Evolutionary conservation across 2,113 vertebrate genomes (phyloP).

Genomic region (Psephotus haematonotus): DNA sequence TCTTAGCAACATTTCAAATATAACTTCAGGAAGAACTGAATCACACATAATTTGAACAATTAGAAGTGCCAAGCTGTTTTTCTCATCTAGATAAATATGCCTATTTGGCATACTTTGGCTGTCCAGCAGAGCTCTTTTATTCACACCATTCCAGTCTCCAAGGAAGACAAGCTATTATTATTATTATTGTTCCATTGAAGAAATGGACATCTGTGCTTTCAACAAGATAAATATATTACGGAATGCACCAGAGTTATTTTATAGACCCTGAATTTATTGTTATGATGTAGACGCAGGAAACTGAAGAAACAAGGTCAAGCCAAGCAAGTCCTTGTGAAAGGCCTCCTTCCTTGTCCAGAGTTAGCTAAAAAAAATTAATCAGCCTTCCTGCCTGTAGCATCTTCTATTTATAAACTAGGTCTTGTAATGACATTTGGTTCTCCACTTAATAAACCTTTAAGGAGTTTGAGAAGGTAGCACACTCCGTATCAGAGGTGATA

Average conservation of each 20-base stretch:
- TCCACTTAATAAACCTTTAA: not conserved
- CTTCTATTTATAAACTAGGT: not conserved
- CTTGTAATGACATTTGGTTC: not conserved
- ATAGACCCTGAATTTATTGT: constrained; percentile 21
- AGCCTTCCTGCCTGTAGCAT: not conserved
- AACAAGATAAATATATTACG: constrained; percentile 35
- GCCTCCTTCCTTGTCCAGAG: not conserved
- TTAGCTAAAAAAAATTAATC: not conserved
- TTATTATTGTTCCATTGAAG: not conserved
- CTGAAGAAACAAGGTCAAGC: not conserved
- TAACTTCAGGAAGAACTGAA: constrained; percentile 57
- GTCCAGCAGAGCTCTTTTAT: constrained; percentile 51
- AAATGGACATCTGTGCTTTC: constrained; percentile 25
- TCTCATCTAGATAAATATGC: constrained; percentile 45
- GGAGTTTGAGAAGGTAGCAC: not conserved
- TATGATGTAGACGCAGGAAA: not conserved
- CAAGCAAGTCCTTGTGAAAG: not conserved
- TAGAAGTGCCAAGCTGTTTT: constrained; percentile 57
- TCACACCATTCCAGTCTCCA: constrained; percentile 14
- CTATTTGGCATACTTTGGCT: constrained; percentile 45
- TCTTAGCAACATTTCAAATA: constrained; percentile 54
- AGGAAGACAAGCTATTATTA: constrained; percentile 47
- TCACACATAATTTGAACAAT: constrained; percentile 50
- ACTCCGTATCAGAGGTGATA: not conserved
- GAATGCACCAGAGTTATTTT: not conserved